Evolutionary conservation across 2,888 invertebrate genomes (phyloP).

Genomic region (Pheosia tremula): DNA sequence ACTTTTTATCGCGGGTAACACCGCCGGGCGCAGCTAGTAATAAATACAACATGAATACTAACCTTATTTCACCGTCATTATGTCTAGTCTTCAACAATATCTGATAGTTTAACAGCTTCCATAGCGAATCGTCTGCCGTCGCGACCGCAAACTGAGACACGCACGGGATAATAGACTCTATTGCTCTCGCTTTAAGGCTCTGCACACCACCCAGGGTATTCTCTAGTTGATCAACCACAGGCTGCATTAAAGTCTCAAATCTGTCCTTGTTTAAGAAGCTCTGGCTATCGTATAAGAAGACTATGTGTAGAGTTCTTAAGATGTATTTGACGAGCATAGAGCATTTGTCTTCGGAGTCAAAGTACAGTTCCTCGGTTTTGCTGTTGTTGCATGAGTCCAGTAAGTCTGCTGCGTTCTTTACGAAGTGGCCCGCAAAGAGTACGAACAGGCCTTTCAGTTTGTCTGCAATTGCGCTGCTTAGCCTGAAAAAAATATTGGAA

Average conservation of each 20-base stretch:
- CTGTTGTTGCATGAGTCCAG: constrained; percentile 87
- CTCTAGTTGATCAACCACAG: constrained; percentile 95
- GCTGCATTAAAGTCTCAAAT: constrained; percentile 93
- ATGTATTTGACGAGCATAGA: constrained; percentile 88
- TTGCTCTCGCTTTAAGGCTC: constrained; percentile 84
- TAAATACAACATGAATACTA: constrained; percentile 14
- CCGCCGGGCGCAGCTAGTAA: too few species aligned
- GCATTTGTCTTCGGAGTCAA: constrained; percentile 83
- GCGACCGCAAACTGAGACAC: constrained; percentile 93
- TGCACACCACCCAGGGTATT: constrained; percentile 88
- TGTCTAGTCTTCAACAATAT: constrained; percentile 94
- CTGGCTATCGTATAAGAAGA: constrained; percentile 93
- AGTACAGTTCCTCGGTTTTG: constrained; percentile 81
- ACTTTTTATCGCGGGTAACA: too few species aligned
- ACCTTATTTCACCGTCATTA: constrained; percentile 88
- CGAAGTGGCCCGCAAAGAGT: constrained; percentile 93
- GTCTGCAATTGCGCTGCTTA: constrained; percentile 91
- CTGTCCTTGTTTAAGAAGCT: constrained; percentile 93
- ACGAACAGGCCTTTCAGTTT: constrained; percentile 94
- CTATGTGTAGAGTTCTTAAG: constrained; percentile 89
- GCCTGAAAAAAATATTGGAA: constrained; percentile 54
- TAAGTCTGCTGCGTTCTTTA: constrained; percentile 91
- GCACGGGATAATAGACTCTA: constrained; percentile 88
- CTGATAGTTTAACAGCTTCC: constrained; percentile 96
- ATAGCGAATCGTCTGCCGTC: constrained; percentile 92